Conservation (phyloP, 2,113 vertebrate species). For the Amphilophus citrinellus region DNA sequence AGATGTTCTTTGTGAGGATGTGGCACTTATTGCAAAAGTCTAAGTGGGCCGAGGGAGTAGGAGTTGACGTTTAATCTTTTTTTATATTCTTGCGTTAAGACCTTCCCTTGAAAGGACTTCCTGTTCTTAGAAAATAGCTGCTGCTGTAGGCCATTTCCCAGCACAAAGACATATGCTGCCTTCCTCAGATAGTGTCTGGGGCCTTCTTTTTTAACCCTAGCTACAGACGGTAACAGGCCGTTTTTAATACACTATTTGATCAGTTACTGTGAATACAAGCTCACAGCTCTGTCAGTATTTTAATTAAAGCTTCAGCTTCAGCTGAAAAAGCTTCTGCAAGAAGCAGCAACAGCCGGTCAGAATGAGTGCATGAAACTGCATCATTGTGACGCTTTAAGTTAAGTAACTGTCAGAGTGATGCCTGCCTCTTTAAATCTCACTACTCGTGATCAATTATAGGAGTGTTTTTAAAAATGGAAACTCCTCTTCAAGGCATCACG, state of each 20-base stretch:
- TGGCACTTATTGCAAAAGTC: not conserved
- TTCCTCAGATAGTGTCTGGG: not conserved
- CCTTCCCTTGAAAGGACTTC: constrained; percentile 1
- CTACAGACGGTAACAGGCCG: not conserved
- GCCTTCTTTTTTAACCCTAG: not conserved
- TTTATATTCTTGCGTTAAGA: constrained; percentile 12
- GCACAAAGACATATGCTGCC: not conserved
- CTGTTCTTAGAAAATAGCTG: not conserved
- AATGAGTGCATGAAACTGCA: not conserved
- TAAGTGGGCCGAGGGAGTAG: not conserved
- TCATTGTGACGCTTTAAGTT: not conserved
- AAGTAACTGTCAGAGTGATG: not conserved
- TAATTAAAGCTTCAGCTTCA: not conserved
- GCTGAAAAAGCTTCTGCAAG: not conserved
- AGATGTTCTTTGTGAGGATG: not conserved
- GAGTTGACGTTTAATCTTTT: not conserved
- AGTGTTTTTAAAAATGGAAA: not conserved
- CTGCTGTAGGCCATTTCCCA: not conserved
- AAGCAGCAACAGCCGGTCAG: not conserved
- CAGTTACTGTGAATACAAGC: not conserved
- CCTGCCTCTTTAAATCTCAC: not conserved
- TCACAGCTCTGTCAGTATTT: not conserved
- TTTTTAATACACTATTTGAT: not conserved
- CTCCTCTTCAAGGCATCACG: constrained; percentile 29
- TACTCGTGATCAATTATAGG: not conserved